Evolutionary conservation across 2,888 invertebrate genomes (phyloP), one percentile per base, ranked within the genome.

Genomic region (Phengaris alcon): DNA sequence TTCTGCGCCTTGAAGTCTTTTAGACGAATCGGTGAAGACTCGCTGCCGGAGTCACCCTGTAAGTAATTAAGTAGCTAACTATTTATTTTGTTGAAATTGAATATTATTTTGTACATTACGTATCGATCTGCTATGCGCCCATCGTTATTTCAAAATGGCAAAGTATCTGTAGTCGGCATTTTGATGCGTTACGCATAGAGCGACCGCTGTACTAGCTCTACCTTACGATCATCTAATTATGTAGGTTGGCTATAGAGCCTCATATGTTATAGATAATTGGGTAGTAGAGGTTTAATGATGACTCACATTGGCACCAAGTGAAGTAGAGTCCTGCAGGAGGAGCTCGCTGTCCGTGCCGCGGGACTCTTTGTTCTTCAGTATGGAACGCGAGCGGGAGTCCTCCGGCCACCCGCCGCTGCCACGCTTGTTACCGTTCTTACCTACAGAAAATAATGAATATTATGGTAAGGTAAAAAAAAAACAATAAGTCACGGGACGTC

Each of bases 1-100:
- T 93, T 93, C 80, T 92, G 93, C 75, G 89, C 85, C 82, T 91
- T 93, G 84, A 92, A 93, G 86, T 92, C 93, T 86, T 92, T 92
- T 82, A 93, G 87, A 82, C 94, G 88, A 80, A 94, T 92, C 77
- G 95, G 95, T 86, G 95, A 95, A 84, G 95, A 95, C 88, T 95
- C 95, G 88, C 95, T 95, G 83, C 95, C 95, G 80, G 95, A 95
- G 89, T 95, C 95, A 83, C 95, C 95, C 95, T 95, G 87, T 15
- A 88, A 70, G 48, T 8, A 48, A 55, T 3, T 35, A 35, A 35
- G 35, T 35, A 4, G 35, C 35, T 35, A 35, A 35, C 35, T 35
- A 22, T 22, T 22, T 22, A 22, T 22, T 22, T 22, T 4, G 35
- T 35, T 35, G 35, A 35, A 35, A 35, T 35, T 1, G 35, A 35